These are phyloP conservation scores for Orbicella faveolata DNA, from an alignment of 64 coral and sea anemone genomes.

Conservation along the genomic window DNA sequence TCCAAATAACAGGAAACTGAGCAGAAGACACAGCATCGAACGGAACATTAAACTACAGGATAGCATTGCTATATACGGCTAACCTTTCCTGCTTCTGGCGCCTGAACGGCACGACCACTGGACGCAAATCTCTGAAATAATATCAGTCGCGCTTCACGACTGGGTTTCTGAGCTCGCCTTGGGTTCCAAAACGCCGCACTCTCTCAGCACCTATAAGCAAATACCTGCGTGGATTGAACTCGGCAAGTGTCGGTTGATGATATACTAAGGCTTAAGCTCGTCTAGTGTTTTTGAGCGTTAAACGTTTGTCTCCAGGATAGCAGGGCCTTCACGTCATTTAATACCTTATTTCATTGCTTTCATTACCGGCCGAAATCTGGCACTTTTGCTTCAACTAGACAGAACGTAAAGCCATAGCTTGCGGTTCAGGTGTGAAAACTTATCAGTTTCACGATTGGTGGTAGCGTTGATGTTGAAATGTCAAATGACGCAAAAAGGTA, in stretches of 20 bases:
- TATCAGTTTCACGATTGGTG: neutral
- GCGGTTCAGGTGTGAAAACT: neutral
- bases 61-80: neutral
- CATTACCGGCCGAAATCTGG: neutral
- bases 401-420: neutral
- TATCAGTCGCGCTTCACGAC: neutral
- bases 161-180: constrained; percentile 3
- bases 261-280: neutral
- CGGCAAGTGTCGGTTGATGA: neutral
- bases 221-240: constrained; percentile 10
- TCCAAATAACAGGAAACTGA: constrained; percentile 1
- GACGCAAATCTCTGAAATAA: neutral
- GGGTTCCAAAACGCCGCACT: neutral
- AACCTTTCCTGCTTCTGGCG: neutral
- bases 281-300: neutral
- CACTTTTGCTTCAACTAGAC: neutral
- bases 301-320: neutral
- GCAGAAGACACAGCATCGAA: neutral
- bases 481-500: constrained; percentile 15
- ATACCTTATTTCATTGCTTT: neutral
- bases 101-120: neutral
- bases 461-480: neutral
- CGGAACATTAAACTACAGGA: neutral
- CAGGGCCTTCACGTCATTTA: neutral
- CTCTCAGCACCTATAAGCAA: constrained; percentile 35